A percentile compares a stretch with the other conserved stretches of the same genome.
phyloP scores from a whole-genome alignment of 2,888 invertebrate species.

The Coleophora deauratella region DNA sequence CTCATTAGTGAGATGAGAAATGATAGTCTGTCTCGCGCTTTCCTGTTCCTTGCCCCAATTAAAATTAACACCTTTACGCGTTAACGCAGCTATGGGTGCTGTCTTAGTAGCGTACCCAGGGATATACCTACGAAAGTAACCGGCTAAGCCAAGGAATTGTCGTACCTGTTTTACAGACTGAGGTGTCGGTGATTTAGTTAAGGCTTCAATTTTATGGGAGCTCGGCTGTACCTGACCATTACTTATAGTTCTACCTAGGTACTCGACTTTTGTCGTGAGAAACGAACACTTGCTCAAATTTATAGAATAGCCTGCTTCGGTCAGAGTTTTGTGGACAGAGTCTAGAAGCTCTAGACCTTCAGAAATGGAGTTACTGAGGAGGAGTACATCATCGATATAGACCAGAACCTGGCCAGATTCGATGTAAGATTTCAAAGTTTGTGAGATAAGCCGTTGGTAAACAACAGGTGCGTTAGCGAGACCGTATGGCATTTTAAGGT shows the following conservation, averaged over 20 bases:
- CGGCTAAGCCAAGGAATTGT: too few species aligned
- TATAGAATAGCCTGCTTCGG: neutral
- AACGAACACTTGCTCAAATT: neutral
- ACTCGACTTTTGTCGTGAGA: neutral
- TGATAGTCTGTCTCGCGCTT: slow-evolving; percentile 3
- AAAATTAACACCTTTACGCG: slow-evolving; percentile 6
- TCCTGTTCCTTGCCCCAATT: slow-evolving; percentile 11
- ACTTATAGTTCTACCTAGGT: neutral
- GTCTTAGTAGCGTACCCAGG: slow-evolving; percentile 8
- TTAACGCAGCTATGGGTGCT: slow-evolving; percentile 9
- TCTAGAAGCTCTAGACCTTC: neutral
- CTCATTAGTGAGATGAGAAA: slow-evolving; percentile 11
- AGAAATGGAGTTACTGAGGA: slow-evolving; percentile 1
- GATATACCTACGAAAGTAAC: slow-evolving; percentile 8
- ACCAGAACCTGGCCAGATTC: slow-evolving; percentile 7
- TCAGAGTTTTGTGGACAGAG: neutral
- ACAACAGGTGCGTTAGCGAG: slow-evolving; percentile 15
- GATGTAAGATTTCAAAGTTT: slow-evolving; percentile 3
- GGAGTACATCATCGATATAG: slow-evolving; percentile 11
- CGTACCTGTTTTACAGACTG: neutral
- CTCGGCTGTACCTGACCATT: neutral
- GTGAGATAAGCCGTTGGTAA: slow-evolving; percentile 14
- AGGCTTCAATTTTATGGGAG: neutral
- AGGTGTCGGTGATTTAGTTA: neutral
- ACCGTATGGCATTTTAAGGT: slow-evolving; percentile 17